Percentiles rank a stretch among this genome's conserved stretches.
These are phyloP conservation scores for Berghia stephanieae DNA, from an alignment of 1,140 invertebrate genomes.

Conservation along the genomic window DNA sequence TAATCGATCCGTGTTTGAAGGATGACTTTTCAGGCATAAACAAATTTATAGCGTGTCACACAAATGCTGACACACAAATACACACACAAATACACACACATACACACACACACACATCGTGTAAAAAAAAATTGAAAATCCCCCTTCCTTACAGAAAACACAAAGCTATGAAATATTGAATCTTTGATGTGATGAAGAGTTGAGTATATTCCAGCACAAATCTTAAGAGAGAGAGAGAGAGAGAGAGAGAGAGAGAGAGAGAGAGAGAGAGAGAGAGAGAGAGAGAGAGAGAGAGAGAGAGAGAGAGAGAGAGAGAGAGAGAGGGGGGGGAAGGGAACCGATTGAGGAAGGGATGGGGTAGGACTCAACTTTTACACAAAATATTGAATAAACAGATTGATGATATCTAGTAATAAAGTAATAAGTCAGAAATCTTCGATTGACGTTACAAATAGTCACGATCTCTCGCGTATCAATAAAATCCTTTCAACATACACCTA, in stretches of 20 bases:
- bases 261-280: slow-evolving; percentile 21
- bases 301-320: slow-evolving; percentile 21
- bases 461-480: no score
- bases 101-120: no score
- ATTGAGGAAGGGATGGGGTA: slow-evolving; percentile 25
- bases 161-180: neutral
- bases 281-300: slow-evolving; percentile 29
- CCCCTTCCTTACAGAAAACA: neutral
- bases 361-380: no score
- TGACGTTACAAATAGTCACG: neutral
- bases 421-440: neutral
- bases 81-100: no score
- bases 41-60: no score
- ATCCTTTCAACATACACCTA: neutral
- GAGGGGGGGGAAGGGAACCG: slow-evolving; percentile 24
- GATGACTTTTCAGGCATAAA: no score
- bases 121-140: no score
- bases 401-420: neutral
- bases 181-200: neutral
- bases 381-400: neutral
- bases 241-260: slow-evolving; percentile 28
- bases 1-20: no score
- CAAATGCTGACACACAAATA: no score
- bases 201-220: neutral
- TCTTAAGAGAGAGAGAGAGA: slow-evolving; percentile 29